Conservation (phyloP, 2,113 vertebrate genomes). For the Leucopsar rothschildi region DNA sequence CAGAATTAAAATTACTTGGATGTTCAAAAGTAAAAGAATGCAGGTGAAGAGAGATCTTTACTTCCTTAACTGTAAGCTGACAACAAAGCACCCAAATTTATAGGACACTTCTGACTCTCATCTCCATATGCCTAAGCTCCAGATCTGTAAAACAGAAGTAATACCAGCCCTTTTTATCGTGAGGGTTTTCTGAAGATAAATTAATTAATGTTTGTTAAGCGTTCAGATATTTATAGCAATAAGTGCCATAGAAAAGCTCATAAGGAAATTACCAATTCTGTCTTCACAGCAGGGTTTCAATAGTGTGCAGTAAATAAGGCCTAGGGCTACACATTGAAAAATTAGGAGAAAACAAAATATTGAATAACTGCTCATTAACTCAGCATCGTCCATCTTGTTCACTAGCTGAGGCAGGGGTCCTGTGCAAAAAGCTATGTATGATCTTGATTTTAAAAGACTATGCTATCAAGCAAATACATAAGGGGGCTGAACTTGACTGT, state of each 20-base stretch:
- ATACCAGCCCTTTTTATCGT: not conserved
- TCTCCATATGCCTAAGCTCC: not conserved
- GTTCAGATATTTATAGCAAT: constrained; percentile 63
- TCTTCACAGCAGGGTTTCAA: constrained; percentile 65
- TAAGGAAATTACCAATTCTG: constrained; percentile 69
- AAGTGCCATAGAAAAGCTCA: constrained; percentile 64
- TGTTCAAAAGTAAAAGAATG: not conserved
- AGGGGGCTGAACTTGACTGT: not conserved
- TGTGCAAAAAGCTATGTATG: not conserved
- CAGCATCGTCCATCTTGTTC: constrained; percentile 45
- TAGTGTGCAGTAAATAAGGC: constrained; percentile 66
- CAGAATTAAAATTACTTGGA: not conserved
- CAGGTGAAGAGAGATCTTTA: not conserved
- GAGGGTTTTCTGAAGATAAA: constrained; percentile 47
- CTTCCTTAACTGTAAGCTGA: not conserved
- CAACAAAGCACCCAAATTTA: not conserved
- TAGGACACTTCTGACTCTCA: not conserved
- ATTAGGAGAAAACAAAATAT: constrained; percentile 70
- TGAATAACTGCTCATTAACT: constrained; percentile 68
- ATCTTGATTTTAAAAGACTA: constrained; percentile 12
- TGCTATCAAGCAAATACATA: not conserved
- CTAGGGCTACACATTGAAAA: constrained; percentile 65
- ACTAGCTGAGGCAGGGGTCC: constrained; percentile 10
- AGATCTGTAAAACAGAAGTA: constrained; percentile 1
- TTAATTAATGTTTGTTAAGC: constrained; percentile 67